Percentiles rank a stretch among this genome's conserved stretches.
Conservation (phyloP, 2,797 vertebrate species). For the Acanthornis magna region DNA sequence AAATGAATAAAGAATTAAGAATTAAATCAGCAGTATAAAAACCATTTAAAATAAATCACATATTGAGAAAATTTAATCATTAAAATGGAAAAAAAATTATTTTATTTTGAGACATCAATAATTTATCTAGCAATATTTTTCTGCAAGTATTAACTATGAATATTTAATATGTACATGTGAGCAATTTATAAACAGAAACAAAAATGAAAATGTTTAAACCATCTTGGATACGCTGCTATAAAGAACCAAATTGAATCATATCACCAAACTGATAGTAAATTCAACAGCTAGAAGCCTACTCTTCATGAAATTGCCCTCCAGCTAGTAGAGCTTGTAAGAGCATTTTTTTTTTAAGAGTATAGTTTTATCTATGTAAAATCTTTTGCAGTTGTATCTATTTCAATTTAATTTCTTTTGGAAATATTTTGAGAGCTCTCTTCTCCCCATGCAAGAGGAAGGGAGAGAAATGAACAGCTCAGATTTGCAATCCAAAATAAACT, state of each 20-base stretch:
- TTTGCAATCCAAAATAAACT: slow-evolving; percentile 7
- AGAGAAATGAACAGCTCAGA: neutral
- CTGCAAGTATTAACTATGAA: slow-evolving; percentile 25
- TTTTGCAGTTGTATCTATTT: neutral
- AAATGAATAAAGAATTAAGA: slow-evolving; percentile 14
- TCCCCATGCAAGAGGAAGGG: neutral
- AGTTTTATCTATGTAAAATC: neutral
- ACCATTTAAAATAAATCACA: neutral
- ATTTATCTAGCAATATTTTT: slow-evolving; percentile 25
- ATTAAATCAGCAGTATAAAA: neutral
- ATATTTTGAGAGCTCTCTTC: neutral
- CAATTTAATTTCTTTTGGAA: neutral
- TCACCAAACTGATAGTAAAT: neutral
- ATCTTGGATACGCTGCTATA: neutral
- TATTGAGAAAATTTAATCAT: neutral
- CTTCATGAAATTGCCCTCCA: neutral
- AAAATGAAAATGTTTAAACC: neutral
- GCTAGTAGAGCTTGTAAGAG: neutral
- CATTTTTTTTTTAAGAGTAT: neutral
- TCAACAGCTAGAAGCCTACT: neutral
- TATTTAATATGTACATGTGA: neutral
- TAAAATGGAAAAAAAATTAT: neutral
- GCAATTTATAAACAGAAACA: slow-evolving; percentile 38
- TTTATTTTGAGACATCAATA: neutral
- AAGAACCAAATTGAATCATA: slow-evolving; percentile 11